These are phyloP conservation scores for Ictalurus punctatus DNA, from an alignment of 2,113 vertebrate species.

Conservation along the genomic window DNA sequence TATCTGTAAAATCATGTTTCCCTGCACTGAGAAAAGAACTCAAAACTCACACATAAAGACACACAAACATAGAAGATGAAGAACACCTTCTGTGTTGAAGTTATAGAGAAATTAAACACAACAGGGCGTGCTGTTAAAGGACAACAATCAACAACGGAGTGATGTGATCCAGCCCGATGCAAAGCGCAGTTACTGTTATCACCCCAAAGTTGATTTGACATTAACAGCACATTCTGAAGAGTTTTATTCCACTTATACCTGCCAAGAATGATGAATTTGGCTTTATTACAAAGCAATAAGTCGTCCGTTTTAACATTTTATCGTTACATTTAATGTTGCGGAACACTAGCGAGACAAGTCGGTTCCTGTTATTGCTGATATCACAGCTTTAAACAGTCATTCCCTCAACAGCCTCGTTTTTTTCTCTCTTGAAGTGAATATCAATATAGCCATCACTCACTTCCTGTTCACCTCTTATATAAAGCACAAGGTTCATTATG, in stretches of 20 bases:
- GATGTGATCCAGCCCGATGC: background rate
- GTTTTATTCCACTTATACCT: background rate
- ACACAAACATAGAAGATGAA: too few relatives aligned
- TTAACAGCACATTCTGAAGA: background rate
- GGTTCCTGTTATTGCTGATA: background rate
- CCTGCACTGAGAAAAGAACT: background rate
- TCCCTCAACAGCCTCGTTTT: too few relatives aligned
- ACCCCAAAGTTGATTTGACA: background rate
- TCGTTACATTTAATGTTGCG: background rate
- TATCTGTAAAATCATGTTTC: background rate
- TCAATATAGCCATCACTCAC: too few relatives aligned
- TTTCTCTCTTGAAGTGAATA: too few relatives aligned
- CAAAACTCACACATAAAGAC: background rate
- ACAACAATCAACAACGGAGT: background rate
- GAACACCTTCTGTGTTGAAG: background rate
- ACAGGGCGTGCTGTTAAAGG: background rate
- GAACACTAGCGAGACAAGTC: background rate
- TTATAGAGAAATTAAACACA: background rate
- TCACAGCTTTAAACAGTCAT: background rate
- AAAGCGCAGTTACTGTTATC: background rate
- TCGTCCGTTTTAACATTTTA: background rate
- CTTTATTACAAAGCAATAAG: background rate
- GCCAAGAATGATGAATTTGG: background rate
- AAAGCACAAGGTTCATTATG: background rate
- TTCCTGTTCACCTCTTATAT: background rate